phyloP scores from a whole-genome alignment of 2,888 invertebrate genomes.

The Craniophora ligustri region DNA sequence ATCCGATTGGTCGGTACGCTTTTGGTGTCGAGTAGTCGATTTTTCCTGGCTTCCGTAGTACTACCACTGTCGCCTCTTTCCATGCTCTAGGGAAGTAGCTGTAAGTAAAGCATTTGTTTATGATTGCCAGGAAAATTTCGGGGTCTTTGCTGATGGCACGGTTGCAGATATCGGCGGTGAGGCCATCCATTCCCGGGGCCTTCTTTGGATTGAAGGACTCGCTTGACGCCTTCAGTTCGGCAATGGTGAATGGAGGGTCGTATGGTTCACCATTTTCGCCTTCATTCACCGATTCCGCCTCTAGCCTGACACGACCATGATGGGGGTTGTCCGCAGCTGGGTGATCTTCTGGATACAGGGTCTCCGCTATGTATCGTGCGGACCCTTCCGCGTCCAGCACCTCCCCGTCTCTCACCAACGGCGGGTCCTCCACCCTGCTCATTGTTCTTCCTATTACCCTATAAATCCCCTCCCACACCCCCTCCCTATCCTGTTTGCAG shows the following conservation, averaged over 20 bases:
- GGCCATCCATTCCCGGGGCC: slow-evolving; percentile 14
- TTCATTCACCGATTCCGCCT: background rate
- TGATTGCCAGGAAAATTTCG: no score
- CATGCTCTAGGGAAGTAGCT: background rate
- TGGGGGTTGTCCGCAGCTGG: background rate
- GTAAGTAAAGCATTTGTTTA: no score
- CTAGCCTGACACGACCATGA: slow-evolving; percentile 3
- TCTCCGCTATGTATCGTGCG: background rate
- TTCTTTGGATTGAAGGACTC: slow-evolving; percentile 39
- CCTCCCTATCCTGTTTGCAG: slow-evolving; percentile 28
- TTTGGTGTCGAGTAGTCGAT: background rate
- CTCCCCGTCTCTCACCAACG: background rate
- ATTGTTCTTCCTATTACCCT: slow-evolving; percentile 4
- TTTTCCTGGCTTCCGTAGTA: slow-evolving; percentile 5
- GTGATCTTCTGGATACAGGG: background rate
- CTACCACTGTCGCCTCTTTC: slow-evolving; percentile 6
- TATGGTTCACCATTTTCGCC: background rate
- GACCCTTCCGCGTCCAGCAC: background rate
- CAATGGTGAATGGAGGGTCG: slow-evolving; percentile 28
- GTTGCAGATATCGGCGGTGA: slow-evolving; percentile 14
- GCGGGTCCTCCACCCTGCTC: slow-evolving; percentile 3
- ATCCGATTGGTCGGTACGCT: slow-evolving; percentile 2
- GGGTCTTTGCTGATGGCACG: background rate
- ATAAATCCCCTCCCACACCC: no score
- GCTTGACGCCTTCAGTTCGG: background rate